Evolutionary conservation across 2,888 invertebrate species (phyloP).

Genomic region (Hypselothyrea guttata): DNA sequence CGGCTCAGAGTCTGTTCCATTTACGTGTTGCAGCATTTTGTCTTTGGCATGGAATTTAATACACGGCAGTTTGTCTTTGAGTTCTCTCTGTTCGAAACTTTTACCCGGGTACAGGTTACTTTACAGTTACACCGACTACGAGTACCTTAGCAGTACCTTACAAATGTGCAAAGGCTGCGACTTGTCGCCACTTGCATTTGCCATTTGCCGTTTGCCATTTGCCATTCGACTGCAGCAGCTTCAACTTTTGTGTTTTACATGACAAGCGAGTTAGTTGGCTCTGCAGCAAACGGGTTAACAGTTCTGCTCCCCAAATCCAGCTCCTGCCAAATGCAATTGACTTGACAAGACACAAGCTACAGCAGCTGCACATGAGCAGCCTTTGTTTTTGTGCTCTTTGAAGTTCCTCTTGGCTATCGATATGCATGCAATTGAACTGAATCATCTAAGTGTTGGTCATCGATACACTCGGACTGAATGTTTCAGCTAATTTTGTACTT

Average conservation of each 20-base stretch:
- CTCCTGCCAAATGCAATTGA: slow-evolving; percentile 2
- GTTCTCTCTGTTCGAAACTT: too few relatives aligned
- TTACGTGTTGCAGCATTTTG: slow-evolving; percentile 69
- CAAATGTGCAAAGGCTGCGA: slow-evolving; percentile 69
- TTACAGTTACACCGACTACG: slow-evolving; percentile 9
- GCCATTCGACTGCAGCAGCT: slow-evolving; percentile 25
- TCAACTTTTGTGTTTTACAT: slow-evolving; percentile 67
- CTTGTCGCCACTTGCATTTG: slow-evolving; percentile 68
- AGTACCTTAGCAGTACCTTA: slow-evolving; percentile 27
- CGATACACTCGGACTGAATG: too few relatives aligned
- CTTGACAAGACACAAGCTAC: background rate
- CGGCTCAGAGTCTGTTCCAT: slow-evolving; percentile 22
- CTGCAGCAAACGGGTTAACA: slow-evolving; percentile 33
- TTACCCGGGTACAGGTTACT: too few relatives aligned
- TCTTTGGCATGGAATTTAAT: slow-evolving; percentile 75
- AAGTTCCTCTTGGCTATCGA: background rate
- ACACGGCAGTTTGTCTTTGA: slow-evolving; percentile 72
- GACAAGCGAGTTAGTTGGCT: slow-evolving; percentile 59
- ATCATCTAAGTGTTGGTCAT: background rate
- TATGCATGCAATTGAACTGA: too few relatives aligned
- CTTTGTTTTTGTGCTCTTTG: slow-evolving; percentile 9
- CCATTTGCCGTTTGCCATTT: slow-evolving; percentile 27
- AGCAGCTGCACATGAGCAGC: slow-evolving; percentile 6
- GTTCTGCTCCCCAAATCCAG: slow-evolving; percentile 5
- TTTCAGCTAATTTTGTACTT: too few relatives aligned